Evolutionary conservation across 1,140 invertebrate species (phyloP), one percentile per base, ranked within the genome.

Genomic region (Drosophila kurseongensis): DNA sequence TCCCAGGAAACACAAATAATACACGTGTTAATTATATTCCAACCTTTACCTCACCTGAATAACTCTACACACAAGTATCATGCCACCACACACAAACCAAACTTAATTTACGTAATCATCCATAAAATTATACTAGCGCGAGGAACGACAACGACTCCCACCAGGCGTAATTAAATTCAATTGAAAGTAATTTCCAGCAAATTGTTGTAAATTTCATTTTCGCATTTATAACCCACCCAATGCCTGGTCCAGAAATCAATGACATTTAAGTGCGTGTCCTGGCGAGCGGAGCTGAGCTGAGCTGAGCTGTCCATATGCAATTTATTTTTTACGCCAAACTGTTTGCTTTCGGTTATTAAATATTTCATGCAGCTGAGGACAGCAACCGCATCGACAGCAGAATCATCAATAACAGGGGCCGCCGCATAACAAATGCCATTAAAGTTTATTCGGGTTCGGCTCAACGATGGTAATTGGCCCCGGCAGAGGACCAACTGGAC

Each of bases 151-250:
- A 41, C 36, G 42, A 45, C 78, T 61, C 55, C 60, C 68, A 65
- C 60, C 62, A 58, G 48, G 42, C 60, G 50, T 82, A 85, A 85
- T 82, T 82, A 71, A 88, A 88, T 88, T 86, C 78, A 88, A 88
- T 88, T 88, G 77, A 75, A 71, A 63, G 55, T 75, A 54, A 85
- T 88, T 88, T 78, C 65, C 78, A 67, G 41, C 82, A 88, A 88
- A 88, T 85, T 82, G 75, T 82, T 85, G 80, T 88, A 71, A 85
- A 85, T 88, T 81, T 75, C 72, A 88, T 85, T 88, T 55, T 67
- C 67, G 40, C 63, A 86, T 74, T 68, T 81, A 69, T 80, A 32
- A 47, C 51, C 73, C 73, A 16, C 73, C 38, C 67, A 56, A n/a
- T n/a, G 10, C n/a, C 13, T 62, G 14, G 5, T 12, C 47, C 61